A percentile compares a stretch with the other conserved stretches of the same genome.
Conservation (phyloP, 2,888 invertebrate genomes). For the Plutella xylostella region DNA sequence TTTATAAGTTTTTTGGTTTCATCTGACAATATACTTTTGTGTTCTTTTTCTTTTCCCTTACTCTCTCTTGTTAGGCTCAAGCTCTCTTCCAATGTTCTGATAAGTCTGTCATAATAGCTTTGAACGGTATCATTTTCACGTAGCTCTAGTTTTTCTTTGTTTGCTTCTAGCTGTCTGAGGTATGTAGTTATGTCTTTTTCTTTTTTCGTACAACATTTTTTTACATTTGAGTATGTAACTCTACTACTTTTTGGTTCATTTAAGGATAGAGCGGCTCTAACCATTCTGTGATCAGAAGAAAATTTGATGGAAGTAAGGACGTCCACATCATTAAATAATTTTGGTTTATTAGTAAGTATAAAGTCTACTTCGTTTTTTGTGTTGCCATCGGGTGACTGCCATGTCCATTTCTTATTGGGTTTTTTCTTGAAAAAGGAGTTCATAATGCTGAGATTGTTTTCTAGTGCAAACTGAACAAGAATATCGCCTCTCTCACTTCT, state of each 20-base stretch:
- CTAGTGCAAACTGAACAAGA: conserved; percentile 12
- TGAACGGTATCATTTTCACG: not conserved
- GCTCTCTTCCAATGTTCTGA: not conserved
- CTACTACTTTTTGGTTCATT: not conserved
- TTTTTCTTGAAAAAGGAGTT: conserved; percentile 14
- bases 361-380: conserved; percentile 21
- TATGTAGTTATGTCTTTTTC: not conserved
- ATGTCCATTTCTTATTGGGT: conserved; percentile 12
- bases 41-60: not conserved
- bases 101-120: not conserved
- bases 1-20: not conserved
- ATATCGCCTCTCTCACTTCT: conserved; percentile 12
- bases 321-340: not conserved
- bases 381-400: conserved; percentile 9
- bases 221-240: too few species aligned
- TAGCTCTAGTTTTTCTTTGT: not conserved
- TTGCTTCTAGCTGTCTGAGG: not conserved
- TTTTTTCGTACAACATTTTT: not conserved
- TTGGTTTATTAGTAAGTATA: conserved; percentile 17
- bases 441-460: conserved; percentile 11
- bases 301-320: not conserved
- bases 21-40: not conserved
- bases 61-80: not conserved
- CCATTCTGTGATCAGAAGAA: not conserved
- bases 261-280: not conserved